A percentile compares a stretch with the other conserved stretches of the same genome.
Evolutionary conservation across 1,140 invertebrate genomes (phyloP).

Genomic region (Zelostemma sp.): DNA sequence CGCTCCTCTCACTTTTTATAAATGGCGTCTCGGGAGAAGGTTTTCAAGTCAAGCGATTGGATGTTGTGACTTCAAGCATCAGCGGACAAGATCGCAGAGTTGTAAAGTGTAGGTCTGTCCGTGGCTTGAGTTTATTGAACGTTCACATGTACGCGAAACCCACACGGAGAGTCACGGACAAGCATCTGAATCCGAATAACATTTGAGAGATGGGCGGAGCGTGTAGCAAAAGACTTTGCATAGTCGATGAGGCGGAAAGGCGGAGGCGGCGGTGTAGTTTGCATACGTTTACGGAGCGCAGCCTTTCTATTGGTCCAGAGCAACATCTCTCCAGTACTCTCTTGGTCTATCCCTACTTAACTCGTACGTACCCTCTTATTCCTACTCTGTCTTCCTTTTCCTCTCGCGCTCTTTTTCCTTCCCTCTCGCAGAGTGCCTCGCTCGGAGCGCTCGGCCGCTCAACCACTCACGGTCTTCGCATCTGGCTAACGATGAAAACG

Average conservation of each 20-base stretch:
- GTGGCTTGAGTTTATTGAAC: conserved; percentile 12
- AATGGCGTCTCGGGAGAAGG: too few relatives aligned
- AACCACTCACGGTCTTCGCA: conserved; percentile 40
- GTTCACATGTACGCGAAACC: not conserved
- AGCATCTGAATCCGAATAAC: conserved; percentile 20
- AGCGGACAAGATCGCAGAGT: not conserved
- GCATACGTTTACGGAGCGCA: conserved; percentile 63
- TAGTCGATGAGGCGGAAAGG: conserved; percentile 63
- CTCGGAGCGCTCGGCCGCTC: conserved; percentile 4
- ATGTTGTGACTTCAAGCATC: too few relatives aligned
- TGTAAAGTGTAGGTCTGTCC: not conserved
- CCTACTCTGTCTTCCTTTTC: conserved; percentile 40
- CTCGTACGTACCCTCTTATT: conserved; percentile 28
- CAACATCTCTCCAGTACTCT: conserved; percentile 55
- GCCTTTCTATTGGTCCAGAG: conserved; percentile 67
- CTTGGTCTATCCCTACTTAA: conserved; percentile 40
- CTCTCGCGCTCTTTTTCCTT: conserved; percentile 32
- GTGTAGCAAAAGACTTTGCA: conserved; percentile 64
- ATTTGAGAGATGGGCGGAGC: conserved; percentile 61
- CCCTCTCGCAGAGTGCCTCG: conserved; percentile 37
- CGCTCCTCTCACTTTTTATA: not conserved
- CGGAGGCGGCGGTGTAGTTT: conserved; percentile 67
- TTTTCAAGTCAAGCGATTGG: too few relatives aligned
- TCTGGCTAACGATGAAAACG: conserved; percentile 36
- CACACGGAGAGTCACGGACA: conserved; percentile 10